Evolutionary conservation across 35 echinoderm and acorn worm genomes (phyloP).

Genomic region (Ophiothrix spiculata): DNA sequence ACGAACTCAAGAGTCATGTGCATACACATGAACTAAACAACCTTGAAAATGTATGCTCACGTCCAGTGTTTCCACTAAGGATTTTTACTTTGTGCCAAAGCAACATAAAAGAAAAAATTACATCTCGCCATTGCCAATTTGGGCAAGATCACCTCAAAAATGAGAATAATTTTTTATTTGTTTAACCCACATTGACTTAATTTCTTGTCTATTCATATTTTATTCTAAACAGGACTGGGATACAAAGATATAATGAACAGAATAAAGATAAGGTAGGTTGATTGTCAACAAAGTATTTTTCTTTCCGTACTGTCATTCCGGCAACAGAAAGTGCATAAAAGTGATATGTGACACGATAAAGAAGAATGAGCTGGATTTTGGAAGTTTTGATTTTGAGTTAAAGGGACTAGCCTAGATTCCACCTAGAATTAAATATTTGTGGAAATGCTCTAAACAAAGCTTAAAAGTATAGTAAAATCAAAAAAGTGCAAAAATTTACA

Average conservation of each 20-base stretch:
- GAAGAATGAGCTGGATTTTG: not conserved
- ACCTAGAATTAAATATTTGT: not conserved
- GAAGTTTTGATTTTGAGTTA: not conserved
- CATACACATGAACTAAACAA: too few species aligned
- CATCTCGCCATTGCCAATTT: not conserved
- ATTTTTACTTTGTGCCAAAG: not conserved
- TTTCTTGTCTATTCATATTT: not conserved
- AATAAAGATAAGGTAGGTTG: constrained; percentile 40
- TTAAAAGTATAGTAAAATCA: too few species aligned
- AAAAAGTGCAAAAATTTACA: too few species aligned
- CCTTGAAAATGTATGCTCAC: too few species aligned
- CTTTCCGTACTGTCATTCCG: too few species aligned
- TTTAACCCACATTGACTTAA: not conserved
- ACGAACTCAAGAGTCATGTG: too few species aligned
- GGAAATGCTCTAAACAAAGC: not conserved
- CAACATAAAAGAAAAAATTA: not conserved
- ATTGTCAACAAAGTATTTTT: not conserved
- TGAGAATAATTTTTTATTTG: not conserved
- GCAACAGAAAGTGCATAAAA: too few species aligned
- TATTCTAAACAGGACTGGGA: constrained; percentile 18
- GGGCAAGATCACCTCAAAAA: not conserved
- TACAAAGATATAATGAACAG: constrained; percentile 50
- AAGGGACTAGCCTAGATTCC: not conserved
- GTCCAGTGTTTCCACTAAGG: not conserved
- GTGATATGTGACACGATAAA: not conserved